Conservation (phyloP, 2,113 vertebrate genomes). For the Garra rufa region DNA sequence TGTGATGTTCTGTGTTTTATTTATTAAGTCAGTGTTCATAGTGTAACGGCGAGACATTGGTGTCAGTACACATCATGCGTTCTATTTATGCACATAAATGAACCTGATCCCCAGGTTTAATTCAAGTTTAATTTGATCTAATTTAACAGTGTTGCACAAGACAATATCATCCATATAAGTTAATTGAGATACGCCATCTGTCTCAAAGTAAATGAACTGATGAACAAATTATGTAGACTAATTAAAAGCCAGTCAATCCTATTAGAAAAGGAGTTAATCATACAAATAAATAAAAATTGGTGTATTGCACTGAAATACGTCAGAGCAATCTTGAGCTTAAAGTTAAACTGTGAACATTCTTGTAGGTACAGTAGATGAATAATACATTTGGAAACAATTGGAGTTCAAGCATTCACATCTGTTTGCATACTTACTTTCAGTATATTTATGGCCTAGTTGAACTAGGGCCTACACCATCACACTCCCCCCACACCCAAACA, state of each 20-base stretch:
- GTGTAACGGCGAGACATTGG: constrained; percentile 7
- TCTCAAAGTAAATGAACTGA: constrained; percentile 1
- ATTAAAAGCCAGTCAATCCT: neutral
- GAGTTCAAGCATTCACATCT: neutral
- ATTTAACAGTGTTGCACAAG: neutral
- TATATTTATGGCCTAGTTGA: neutral
- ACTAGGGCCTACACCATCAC: neutral
- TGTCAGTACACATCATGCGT: neutral
- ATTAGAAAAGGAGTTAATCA: neutral
- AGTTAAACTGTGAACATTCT: neutral
- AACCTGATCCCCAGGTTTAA: constrained; percentile 3
- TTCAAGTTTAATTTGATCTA: neutral
- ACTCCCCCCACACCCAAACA: neutral
- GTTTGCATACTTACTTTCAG: neutral
- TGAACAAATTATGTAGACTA: neutral
- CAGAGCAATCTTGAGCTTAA: neutral
- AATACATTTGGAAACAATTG: neutral
- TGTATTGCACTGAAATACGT: neutral
- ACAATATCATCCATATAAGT: neutral
- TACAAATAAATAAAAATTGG: too few species aligned
- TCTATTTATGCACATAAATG: constrained; percentile 24
- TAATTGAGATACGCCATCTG: neutral
- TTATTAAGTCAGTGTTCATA: constrained; percentile 16
- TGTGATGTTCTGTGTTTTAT: constrained; percentile 15
- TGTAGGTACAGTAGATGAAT: neutral